Percentiles rank a stretch among this genome's conserved stretches.
phyloP scores from a whole-genome alignment of 2,888 invertebrate genomes.

The Euzetes globulus region DNA sequence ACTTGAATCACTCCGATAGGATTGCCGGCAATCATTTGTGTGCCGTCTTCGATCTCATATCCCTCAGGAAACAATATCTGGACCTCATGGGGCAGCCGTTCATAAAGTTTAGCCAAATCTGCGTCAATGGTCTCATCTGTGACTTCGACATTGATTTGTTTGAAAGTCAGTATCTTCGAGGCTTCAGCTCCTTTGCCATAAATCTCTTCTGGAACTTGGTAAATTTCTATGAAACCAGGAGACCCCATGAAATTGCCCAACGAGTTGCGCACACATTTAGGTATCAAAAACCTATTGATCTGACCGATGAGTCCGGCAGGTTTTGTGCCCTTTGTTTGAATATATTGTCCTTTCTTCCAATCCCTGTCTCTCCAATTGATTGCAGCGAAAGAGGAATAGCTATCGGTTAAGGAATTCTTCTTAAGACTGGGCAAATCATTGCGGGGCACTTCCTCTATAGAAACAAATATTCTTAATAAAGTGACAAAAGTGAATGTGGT shows the following conservation, averaged over 20 bases:
- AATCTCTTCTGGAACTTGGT: background rate
- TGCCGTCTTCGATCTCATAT: background rate
- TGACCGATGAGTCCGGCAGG: background rate
- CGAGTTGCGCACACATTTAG: background rate
- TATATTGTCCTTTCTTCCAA: background rate
- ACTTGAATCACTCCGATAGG: background rate
- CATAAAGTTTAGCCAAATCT: background rate
- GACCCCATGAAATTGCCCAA: background rate
- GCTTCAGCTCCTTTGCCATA: background rate
- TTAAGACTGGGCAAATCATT: background rate
- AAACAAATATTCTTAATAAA: no score
- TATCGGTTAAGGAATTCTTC: background rate
- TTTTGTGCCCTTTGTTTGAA: background rate
- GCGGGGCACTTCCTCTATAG: background rate
- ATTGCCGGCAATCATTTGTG: background rate
- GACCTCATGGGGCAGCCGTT: background rate
- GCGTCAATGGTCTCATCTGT: background rate
- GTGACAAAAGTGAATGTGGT: no score
- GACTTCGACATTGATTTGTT: background rate
- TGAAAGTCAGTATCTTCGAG: background rate
- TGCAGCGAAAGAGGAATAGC: background rate
- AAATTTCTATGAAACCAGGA: background rate
- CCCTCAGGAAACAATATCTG: background rate
- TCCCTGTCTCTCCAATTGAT: background rate
- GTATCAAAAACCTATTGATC: background rate